These are phyloP conservation scores for Cephus spinipes DNA, from an alignment of 2,888 invertebrate genomes.

Conservation along the genomic window DNA sequence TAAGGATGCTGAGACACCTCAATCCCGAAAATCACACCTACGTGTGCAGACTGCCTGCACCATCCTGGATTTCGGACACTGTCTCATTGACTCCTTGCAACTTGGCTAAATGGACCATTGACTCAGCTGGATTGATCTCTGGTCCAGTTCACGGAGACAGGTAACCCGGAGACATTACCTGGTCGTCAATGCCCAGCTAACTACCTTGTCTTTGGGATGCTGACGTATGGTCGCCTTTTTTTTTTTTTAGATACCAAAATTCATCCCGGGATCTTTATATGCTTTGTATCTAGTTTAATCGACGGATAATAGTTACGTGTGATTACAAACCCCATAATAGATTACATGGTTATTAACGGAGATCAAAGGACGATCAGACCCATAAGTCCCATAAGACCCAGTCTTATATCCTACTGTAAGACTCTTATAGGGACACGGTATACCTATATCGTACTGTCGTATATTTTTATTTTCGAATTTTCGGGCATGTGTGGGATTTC, in stretches of 20 bases:
- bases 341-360: background rate
- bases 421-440: background rate
- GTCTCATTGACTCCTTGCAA: background rate
- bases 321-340: background rate
- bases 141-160: background rate
- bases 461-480: slow-evolving; percentile 33
- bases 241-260: background rate
- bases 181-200: background rate
- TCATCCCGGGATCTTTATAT: background rate
- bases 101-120: background rate
- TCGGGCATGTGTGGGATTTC: background rate
- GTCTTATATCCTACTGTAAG: background rate
- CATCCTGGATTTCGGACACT: background rate
- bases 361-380: slow-evolving; percentile 1
- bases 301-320: background rate
- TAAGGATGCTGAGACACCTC: background rate
- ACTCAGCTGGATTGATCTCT: background rate
- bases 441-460: slow-evolving; percentile 12
- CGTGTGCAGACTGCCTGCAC: background rate
- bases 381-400: background rate
- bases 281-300: background rate
- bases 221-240: background rate
- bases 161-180: background rate
- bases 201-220: background rate
- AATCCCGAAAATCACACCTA: background rate